Base-by-base conservation (phyloP, 2,797 vertebrate species). In the Oryzias dopingdopingensis region DNA sequence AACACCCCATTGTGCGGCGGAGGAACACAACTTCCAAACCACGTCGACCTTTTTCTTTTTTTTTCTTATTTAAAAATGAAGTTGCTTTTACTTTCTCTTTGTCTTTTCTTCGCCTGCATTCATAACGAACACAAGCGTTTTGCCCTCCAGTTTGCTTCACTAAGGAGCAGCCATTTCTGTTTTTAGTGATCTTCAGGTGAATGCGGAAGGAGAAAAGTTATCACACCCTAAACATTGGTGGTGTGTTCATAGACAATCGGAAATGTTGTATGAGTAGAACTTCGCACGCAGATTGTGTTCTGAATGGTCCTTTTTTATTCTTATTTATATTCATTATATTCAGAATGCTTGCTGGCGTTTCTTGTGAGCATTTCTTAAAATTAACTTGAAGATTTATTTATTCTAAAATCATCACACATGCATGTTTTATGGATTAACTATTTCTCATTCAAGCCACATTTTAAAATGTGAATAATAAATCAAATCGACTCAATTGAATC, bases 1-100 rank as follows among this genome's bases (percentile, higher is more conserved):
- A 84, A 70, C 89, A 91, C 8, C 89, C 90, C 90, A 91, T 91
- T 6, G 42, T 66, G 46, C 53, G 24, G 17, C 12, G 42, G 15
- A 10, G 18, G 4, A 10, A 15, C 7, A 0, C 46, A 42, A 50
- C 60, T 67, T 62, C 12, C 10, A 48, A 14, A 37, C 43, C 20
- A 43, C 70, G 43, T n/a, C 4, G 70, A 78, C 79, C 65, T n/a
- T 16, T 7, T 2, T 58, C 52, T 56, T 14, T 42, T 12, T 10
- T n/a, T 42, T 50, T 14, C 7, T 22, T 1, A 1, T 49, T 41
- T 0, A 62, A 74, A 42, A 54, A 71, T 20, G 49, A 10, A 16
- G 12, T 43, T 17, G 5, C 23, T 52, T 50, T 5, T 8, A 16
- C 24, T 69, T 65, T 74, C 74, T 22, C 6, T 56, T 1, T 1